phyloP scores from a whole-genome alignment of 1,140 invertebrate genomes.

The Drosophila sechellia region DNA sequence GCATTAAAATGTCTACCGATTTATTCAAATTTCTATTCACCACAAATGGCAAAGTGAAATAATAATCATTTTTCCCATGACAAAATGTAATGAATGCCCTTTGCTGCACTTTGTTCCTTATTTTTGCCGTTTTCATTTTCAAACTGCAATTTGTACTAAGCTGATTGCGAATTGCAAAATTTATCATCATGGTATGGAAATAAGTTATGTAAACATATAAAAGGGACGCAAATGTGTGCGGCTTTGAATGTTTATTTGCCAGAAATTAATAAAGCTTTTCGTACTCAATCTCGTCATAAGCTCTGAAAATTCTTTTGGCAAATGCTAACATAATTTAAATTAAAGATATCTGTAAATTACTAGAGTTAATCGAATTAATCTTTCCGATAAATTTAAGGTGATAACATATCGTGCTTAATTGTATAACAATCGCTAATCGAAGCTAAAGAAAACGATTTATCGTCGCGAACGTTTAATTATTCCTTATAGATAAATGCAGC shows the following conservation, averaged over 20 bases:
- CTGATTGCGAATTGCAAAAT: conserved; percentile 17
- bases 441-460: not conserved
- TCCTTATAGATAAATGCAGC: not conserved
- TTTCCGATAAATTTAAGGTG: not conserved
- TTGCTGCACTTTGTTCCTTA: not conserved
- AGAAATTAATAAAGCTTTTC: conserved; percentile 6
- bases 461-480: not conserved
- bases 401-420: not conserved
- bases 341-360: not conserved
- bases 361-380: no score
- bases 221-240: not conserved
- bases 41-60: no score
- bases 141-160: conserved; percentile 5
- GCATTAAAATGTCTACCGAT: no score
- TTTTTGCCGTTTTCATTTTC: not conserved
- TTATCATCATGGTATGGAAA: conserved; percentile 6
- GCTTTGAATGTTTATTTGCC: conserved; percentile 18
- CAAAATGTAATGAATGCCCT: not conserved
- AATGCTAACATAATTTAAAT: conserved; percentile 15
- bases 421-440: not conserved
- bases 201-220: conserved; percentile 13
- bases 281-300: conserved; percentile 5
- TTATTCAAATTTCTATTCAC: no score
- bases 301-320: not conserved
- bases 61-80: not conserved